Evolutionary conservation across 2,113 vertebrate genomes (phyloP), one percentile per base, ranked within the genome.

Genomic region (Corythoichthys haematopterus): DNA sequence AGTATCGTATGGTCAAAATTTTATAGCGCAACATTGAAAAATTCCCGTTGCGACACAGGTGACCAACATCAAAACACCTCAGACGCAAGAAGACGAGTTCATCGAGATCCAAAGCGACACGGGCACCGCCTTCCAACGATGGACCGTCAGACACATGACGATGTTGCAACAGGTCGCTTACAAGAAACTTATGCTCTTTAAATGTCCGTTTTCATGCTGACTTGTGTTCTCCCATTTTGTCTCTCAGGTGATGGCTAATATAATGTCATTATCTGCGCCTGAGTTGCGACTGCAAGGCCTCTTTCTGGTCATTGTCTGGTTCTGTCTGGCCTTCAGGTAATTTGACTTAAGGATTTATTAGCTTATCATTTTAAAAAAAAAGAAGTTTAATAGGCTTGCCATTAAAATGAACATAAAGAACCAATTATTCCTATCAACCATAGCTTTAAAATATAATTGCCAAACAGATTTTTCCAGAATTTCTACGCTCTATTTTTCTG

Each of bases 21-120:
- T 14, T 6, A 51, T 51, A 51, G 50, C 12, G 52, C n/a, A 2
- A 37, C 9, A 2, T 15, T 9, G 6, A 37, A 0, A 16, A 12
- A 0, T 10, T 16, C 9, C 6, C 10, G 16, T 40, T 68, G 10
- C 68, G 16, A 66, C 36, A 67, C 64, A 99, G 97, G 94, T 96
- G 55, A 94, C 95, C 64, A 93, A 95, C 67, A 96, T 99, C 64
- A 98, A 98, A 87, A 96, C 94, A 36, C 94, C 95, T 46, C 93
- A 96, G 80, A 88, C 88, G 14, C 94, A 98, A 86, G 90, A 96
- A 13, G 97, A 98, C 45, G 97, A 99, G 78, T 98, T 99, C 77
- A 98, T 98, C 68, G 97, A 99, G 94, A 98, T 99, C 76, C 97
- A 99, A 83, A 97, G 94, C 65, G 94, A 95, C n/a, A 99, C 97